Base-by-base conservation (phyloP, 1,140 invertebrate species). In the Harpegnathos saltator region DNA sequence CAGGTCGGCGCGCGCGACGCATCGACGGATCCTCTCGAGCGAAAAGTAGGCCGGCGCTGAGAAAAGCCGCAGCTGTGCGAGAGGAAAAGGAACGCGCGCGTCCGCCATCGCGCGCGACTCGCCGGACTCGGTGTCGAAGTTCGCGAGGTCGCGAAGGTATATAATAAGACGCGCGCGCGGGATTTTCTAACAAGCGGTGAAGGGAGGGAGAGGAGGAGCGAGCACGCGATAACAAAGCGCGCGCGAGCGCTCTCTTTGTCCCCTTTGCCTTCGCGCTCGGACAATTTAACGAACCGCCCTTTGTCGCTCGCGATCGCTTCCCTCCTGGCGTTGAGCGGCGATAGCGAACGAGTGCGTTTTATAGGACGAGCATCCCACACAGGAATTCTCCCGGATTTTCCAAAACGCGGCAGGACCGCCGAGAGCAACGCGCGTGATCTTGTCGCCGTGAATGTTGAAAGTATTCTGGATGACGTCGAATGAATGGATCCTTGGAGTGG, bases 261-360 rank as follows among this genome's bases (percentile, higher is more conserved):
- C 69, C 15, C 22, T 78, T 15, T 54, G 24, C 7, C 26, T 78
- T 12, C 26, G 11, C 7, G 26, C 9, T 66, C 38, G 12, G 33
- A 69, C n/a, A 48, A n/a, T 69, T 78, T 59, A 58, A 80, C 38
- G 52, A 24, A 52, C 52, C 17, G 59, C 24, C 71, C 24, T 80
- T 80, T 58, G 52, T 58, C 52, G 74, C 29, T 66, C 62, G n/a
- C n/a, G 74, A 66, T 77, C 66, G 62, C 61, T 66, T 24, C 44
- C 7, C 56, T 14, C 26, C 14, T 68, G 38, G 15, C 65, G 58
- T 58, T 80, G 75, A 77, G 14, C 61, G 74, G 71, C 59, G 14
- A 14, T 0, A 38, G 33, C 19, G 29, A 33, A 61, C 71, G 66
- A 22, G 29, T 71, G 19, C 19, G 33, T 26, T 69, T n/a, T n/a